A percentile compares a stretch with the other conserved stretches of the same genome.
Evolutionary conservation across 2,797 vertebrate species (phyloP).

Genomic region (Liparis tanakae): DNA sequence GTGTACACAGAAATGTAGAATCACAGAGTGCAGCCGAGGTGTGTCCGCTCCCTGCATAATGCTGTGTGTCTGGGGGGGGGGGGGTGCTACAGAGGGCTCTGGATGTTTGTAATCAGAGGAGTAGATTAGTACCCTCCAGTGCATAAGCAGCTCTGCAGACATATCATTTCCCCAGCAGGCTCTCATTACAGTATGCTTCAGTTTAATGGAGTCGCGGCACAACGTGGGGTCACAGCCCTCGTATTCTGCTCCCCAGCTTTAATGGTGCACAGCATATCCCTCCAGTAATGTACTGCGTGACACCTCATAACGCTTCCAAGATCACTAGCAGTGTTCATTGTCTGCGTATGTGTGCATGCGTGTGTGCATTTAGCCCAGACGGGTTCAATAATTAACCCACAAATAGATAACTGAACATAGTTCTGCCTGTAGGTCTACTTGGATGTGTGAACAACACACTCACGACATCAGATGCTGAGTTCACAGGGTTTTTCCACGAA

Average conservation of each 20-base stretch:
- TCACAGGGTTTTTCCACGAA: slow-evolving; percentile 49
- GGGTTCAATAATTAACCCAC: slow-evolving; percentile 65
- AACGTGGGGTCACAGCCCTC: slow-evolving; percentile 72
- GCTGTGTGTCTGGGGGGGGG: slow-evolving; percentile 61
- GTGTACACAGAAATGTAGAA: slow-evolving; percentile 72
- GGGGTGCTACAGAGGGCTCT: slow-evolving; percentile 60
- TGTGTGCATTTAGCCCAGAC: slow-evolving; percentile 26
- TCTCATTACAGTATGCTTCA: slow-evolving; percentile 78
- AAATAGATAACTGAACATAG: slow-evolving; percentile 57
- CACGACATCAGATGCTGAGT: slow-evolving; percentile 52
- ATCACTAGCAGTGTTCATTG: slow-evolving; percentile 8
- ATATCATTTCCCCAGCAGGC: slow-evolving; percentile 83
- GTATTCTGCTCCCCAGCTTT: slow-evolving; percentile 68
- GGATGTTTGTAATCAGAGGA: slow-evolving; percentile 80
- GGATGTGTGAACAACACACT: slow-evolving; percentile 45
- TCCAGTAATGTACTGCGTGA: slow-evolving; percentile 61
- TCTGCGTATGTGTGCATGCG: slow-evolving; percentile 12
- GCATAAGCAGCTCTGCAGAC: slow-evolving; percentile 74
- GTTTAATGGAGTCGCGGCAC: slow-evolving; percentile 72
- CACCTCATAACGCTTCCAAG: slow-evolving; percentile 34
- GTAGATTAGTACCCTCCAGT: slow-evolving; percentile 83
- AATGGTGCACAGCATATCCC: slow-evolving; percentile 68
- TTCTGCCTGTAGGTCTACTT: slow-evolving; percentile 41
- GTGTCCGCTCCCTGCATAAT: slow-evolving; percentile 69
- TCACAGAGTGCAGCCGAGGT: slow-evolving; percentile 69